phyloP scores from a whole-genome alignment of 2,797 vertebrate species.

The Etheostoma perlongum region DNA sequence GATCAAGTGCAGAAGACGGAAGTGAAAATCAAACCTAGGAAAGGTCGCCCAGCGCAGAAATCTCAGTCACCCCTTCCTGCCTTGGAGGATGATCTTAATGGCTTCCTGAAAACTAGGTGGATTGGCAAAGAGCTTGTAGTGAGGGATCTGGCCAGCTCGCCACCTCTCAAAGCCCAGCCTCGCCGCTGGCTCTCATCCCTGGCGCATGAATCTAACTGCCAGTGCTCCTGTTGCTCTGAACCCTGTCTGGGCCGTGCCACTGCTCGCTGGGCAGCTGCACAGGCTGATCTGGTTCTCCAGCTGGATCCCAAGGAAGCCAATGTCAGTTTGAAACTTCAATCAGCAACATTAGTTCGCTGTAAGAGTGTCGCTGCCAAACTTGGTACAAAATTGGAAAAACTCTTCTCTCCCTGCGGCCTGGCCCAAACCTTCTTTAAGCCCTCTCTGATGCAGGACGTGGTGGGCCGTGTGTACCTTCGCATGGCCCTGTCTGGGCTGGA shows the following conservation, averaged over 20 bases:
- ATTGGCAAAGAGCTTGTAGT: constrained; percentile 76
- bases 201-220: constrained; percentile 81
- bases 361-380: constrained; percentile 72
- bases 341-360: constrained; percentile 79
- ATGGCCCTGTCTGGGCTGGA: constrained; percentile 81
- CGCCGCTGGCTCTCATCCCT: constrained; percentile 83
- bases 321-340: constrained; percentile 77
- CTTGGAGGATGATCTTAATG: constrained; percentile 81
- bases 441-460: constrained; percentile 82
- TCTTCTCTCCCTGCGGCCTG: constrained; percentile 37
- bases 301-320: constrained; percentile 70
- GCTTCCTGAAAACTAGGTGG: constrained; percentile 83
- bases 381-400: constrained; percentile 55
- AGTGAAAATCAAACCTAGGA: constrained; percentile 86
- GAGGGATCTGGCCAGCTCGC: constrained; percentile 80
- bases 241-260: constrained; percentile 83
- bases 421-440: constrained; percentile 46
- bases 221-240: constrained; percentile 88
- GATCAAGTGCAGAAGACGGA: constrained; percentile 69
- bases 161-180: constrained; percentile 79
- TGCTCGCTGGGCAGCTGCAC: constrained; percentile 87
- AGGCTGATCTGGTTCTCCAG: constrained; percentile 78
- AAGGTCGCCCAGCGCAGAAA: constrained; percentile 77
- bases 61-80: constrained; percentile 46
- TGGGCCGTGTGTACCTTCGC: constrained; percentile 83